Evolutionary conservation across 2,888 invertebrate genomes (phyloP), one percentile per base, ranked within the genome.

Genomic region (Drosophila pseudotakahashii): DNA sequence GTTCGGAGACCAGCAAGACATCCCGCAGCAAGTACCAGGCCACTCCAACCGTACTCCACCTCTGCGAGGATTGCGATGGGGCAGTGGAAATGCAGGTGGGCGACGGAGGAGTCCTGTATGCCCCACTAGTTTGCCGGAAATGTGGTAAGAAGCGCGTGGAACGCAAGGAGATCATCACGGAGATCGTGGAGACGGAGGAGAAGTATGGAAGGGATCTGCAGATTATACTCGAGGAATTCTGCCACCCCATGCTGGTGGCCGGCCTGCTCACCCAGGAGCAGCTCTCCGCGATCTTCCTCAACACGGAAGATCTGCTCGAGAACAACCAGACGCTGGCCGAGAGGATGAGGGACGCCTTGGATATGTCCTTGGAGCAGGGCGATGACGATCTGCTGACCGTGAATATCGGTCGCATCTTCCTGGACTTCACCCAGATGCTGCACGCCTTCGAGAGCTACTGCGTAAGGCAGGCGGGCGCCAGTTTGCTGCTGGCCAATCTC

Each of bases 361-460:
- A 98, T 92, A 96, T 96, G 68, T 96, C 98, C 19, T 91, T 94
- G n/a, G 95, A 95, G 88, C 95, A 95, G 93, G 95, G 95, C 76
- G 95, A 95, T 88, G 95, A 95, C 93, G 98, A 98, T 92, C 93
- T 98, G 71, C 93, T 96, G 71, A 97, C 96, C 42, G 97, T 98
- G 36, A 97, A 97, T 91, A 96, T 98, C 75, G 98, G 98, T 2
- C 96, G 96, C 92, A 94, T 98, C 81, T 96, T 99, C 91, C 93
- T 98, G 78, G 97, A 98, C 90, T 97, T 97, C 34, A 96, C 97
- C 67, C 96, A 96, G 60, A 98, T 98, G 98, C 93, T 99, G 80
- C 96, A 97, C 89, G 97, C 97, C 39, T 99, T 98, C 92, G 98
- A 98, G 92, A 97, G 96, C 57, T 99, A 98, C 91, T 98, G 98